Evolutionary conservation across 1,140 invertebrate species (phyloP).

Genomic region (Drosophila malerkotliana): DNA sequence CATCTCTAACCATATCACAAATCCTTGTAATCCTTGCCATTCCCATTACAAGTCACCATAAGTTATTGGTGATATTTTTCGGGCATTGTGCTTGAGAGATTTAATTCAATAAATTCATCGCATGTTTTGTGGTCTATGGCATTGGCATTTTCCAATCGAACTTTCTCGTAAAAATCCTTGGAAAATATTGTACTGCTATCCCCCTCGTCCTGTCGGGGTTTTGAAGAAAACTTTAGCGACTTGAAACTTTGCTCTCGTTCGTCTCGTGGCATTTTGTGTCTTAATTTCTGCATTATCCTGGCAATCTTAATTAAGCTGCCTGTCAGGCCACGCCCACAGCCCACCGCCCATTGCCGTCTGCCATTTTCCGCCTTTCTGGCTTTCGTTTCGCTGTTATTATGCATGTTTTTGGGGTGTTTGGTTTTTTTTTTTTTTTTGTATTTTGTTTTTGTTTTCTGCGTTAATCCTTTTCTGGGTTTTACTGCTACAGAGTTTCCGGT

Average conservation of each 20-base stretch:
- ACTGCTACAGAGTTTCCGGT: slow-evolving; percentile 19
- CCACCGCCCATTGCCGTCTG: slow-evolving; percentile 2
- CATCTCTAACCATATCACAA: not conserved
- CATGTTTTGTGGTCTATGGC: slow-evolving; percentile 22
- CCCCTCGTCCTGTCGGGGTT: too few relatives aligned
- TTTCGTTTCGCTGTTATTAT: slow-evolving; percentile 5
- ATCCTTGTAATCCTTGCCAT: not conserved
- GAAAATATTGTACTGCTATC: not conserved
- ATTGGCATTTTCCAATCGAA: slow-evolving; percentile 25
- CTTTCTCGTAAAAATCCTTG: slow-evolving; percentile 11
- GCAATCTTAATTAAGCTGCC: slow-evolving; percentile 65
- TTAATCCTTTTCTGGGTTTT: not conserved
- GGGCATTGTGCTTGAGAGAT: slow-evolving; percentile 33
- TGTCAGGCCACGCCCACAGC: slow-evolving; percentile 25
- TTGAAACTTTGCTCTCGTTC: slow-evolving; percentile 15
- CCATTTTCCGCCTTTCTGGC: slow-evolving; percentile 11
- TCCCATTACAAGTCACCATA: slow-evolving; percentile 1
- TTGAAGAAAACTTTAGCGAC: slow-evolving; percentile 16
- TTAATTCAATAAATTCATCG: slow-evolving; percentile 53
- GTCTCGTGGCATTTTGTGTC: slow-evolving; percentile 36
- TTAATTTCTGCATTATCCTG: slow-evolving; percentile 64
- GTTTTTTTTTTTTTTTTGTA: not conserved
- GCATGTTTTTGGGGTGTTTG: slow-evolving; percentile 5
- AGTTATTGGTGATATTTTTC: slow-evolving; percentile 7
- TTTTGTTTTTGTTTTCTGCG: slow-evolving; percentile 1